These are phyloP conservation scores for Tupiocoris notatus DNA, from an alignment of 2,888 invertebrate species.

Conservation along the genomic window DNA sequence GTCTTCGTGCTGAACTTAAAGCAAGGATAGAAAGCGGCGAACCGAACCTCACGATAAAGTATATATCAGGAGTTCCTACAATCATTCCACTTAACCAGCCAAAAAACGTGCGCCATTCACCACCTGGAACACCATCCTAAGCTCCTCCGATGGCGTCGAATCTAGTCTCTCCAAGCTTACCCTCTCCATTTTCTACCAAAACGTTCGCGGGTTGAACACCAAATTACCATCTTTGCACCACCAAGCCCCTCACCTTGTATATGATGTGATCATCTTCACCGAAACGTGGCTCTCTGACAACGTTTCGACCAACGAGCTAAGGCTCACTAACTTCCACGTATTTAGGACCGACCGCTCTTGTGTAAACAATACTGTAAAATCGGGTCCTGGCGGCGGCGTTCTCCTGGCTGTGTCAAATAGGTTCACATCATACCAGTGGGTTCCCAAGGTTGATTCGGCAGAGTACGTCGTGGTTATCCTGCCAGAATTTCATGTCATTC, in stretches of 20 bases:
- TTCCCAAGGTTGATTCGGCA: background rate
- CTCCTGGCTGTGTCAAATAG: background rate
- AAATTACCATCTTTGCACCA: background rate
- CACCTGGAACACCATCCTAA: too few species aligned
- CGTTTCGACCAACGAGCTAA: background rate
- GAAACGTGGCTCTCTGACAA: background rate
- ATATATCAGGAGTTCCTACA: background rate
- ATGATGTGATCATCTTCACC: background rate
- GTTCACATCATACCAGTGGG: background rate
- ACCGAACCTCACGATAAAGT: background rate
- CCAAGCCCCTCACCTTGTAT: background rate
- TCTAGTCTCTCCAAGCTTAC: too few species aligned
- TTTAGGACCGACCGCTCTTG: background rate
- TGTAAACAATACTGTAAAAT: background rate
- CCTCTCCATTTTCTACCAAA: background rate
- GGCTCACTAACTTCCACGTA: background rate
- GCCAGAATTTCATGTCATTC: background rate
- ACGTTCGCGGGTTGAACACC: background rate
- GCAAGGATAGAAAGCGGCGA: background rate
- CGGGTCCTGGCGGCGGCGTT: background rate
- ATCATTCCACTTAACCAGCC: background rate
- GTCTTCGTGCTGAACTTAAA: background rate
- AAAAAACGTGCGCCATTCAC: background rate
- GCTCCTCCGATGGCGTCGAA: too few species aligned
- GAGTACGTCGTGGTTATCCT: background rate